phyloP scores from a whole-genome alignment of 2,888 invertebrate genomes.

The Eupeodes latifasciatus region DNA sequence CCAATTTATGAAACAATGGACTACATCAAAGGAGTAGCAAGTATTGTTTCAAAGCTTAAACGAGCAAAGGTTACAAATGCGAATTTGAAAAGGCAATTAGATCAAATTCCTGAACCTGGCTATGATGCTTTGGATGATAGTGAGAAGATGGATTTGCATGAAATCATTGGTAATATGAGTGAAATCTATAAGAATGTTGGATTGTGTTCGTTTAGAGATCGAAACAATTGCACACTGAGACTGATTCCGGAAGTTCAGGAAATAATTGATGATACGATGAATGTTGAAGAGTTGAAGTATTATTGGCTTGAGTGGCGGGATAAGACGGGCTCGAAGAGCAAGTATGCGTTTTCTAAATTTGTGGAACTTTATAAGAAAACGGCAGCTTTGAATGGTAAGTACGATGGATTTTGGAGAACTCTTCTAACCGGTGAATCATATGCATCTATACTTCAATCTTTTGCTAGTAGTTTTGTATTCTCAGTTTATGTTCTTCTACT shows the following conservation, averaged over 20 bases:
- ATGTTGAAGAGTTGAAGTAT: slow-evolving; percentile 81
- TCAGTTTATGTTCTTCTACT: background rate
- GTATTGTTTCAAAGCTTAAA: slow-evolving; percentile 78
- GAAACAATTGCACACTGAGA: slow-evolving; percentile 87
- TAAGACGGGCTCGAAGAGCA: slow-evolving; percentile 79
- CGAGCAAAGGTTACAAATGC: slow-evolving; percentile 86
- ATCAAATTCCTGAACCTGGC: slow-evolving; percentile 89
- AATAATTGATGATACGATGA: slow-evolving; percentile 78
- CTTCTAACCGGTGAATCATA: background rate
- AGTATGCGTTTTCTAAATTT: slow-evolving; percentile 79
- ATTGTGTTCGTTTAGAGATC: slow-evolving; percentile 89
- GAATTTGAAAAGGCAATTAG: slow-evolving; percentile 89
- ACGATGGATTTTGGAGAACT: background rate
- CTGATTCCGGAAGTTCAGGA: slow-evolving; percentile 87
- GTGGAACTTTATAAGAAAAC: slow-evolving; percentile 81
- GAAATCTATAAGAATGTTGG: slow-evolving; percentile 90
- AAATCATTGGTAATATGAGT: slow-evolving; percentile 89
- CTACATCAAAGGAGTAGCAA: slow-evolving; percentile 77
- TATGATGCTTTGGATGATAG: slow-evolving; percentile 88
- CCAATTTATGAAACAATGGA: slow-evolving; percentile 78
- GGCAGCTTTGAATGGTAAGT: slow-evolving; percentile 80
- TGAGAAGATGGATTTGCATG: slow-evolving; percentile 86
- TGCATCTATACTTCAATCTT: no score
- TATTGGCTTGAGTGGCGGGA: slow-evolving; percentile 83
- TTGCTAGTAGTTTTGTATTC: no score